Base-by-base conservation (phyloP, 2,113 vertebrate genomes). In the Psammodynastes pulverulentus region DNA sequence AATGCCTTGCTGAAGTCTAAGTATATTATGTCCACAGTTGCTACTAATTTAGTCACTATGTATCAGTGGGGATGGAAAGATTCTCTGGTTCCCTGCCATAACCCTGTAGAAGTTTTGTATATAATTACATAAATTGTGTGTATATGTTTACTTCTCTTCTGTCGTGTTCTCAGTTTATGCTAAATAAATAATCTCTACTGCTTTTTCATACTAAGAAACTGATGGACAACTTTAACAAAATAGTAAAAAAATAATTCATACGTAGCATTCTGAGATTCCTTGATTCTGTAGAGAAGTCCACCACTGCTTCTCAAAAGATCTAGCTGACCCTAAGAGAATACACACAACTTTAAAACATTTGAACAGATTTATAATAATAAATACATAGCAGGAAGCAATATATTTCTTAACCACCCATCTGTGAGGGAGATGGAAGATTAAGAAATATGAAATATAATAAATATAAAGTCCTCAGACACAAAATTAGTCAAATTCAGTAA, bases 251-350 rank as follows among this genome's bases (percentile, higher is more conserved):
- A 21, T 43, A 9, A 26, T 79, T n/a, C 49, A 97, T 95, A 99
- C 99, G 98, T 98, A 29, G 98, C 93, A 92, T 97, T 98, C 95
- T 99, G 99, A 13, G 97, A 92, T 90, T 99, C 99, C 95, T 99
- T 99, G 95, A 99, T 96, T 92, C 99, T 97, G 95, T 99, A 99
- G 7, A 99, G 96, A 62, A 99, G 98, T 13, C 99, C 99, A 26
- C 98, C 97, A 86, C 97, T 99, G 97, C 98, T 99, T 94, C 98
- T 97, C 93, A 99, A 98, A 58, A 99, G 98, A 94, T 99, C 99
- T 97, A 99, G 96, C 46, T 99, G 98, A 51, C 99, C 99, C 99
- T 99, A 96, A 79, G 93, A 95, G 89, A 94, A 54, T 90, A 2
- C 12, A 95, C 21, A 13, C 1, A 6, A 92, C 39, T 24, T 54